These are phyloP conservation scores for Alligator sinensis DNA, from an alignment of 2,113 vertebrate species.

Conservation along the genomic window DNA sequence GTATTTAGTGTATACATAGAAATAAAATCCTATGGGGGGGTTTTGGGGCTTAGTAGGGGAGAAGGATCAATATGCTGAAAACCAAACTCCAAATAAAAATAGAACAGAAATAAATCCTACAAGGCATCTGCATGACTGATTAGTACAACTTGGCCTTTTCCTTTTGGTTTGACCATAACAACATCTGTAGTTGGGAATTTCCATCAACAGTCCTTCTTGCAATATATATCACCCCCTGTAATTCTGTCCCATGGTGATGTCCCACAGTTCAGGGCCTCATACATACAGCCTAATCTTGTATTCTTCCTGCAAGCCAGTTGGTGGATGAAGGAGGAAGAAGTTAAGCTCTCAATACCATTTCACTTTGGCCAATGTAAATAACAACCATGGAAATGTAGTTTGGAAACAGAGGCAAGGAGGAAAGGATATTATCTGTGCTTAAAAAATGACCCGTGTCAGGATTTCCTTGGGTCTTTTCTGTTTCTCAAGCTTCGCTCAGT, in stretches of 20 bases:
- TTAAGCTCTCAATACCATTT: background rate
- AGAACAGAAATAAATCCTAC: conserved; percentile 1
- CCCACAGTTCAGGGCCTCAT: accelerated
- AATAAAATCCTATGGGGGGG: conserved; percentile 34
- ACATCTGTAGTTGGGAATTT: conserved; percentile 63
- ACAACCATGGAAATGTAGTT: background rate
- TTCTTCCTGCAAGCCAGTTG: background rate
- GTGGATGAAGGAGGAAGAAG: background rate
- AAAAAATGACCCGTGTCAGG: background rate
- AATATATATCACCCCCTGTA: background rate
- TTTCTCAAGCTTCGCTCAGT: background rate
- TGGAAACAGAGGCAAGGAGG: background rate
- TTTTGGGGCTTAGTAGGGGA: conserved; percentile 39
- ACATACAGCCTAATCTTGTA: background rate
- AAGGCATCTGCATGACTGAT: conserved; percentile 46
- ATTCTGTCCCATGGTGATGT: accelerated
- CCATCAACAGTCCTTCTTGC: conserved; percentile 3
- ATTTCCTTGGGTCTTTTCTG: background rate
- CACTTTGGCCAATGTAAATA: background rate
- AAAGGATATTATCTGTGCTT: background rate
- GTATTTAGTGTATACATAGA: conserved; percentile 46
- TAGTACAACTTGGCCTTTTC: conserved; percentile 55
- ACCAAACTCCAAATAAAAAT: conserved; percentile 33
- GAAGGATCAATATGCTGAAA: conserved; percentile 51
- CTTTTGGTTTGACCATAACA: conserved; percentile 1